Percentiles rank a stretch among this genome's conserved stretches.
Evolutionary conservation across 2,797 vertebrate genomes (phyloP).

Genomic region (Typhlichthys subterraneus): DNA sequence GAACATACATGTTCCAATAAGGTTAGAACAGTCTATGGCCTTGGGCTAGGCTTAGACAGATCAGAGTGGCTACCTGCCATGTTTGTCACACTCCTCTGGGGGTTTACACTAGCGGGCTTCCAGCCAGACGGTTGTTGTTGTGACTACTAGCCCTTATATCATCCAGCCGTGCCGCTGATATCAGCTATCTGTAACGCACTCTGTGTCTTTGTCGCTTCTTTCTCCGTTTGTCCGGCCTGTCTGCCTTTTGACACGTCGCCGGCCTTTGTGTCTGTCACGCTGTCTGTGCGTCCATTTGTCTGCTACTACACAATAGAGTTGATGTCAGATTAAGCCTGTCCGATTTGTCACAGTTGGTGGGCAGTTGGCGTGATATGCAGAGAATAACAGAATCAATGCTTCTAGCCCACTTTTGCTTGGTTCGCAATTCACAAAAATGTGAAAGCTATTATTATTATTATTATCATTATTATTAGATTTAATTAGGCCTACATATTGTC

Average conservation of each 20-base stretch:
- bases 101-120: background rate
- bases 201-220: constrained; percentile 2
- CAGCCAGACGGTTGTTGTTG: background rate
- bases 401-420: constrained; percentile 37
- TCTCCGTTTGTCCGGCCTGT: background rate
- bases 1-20: background rate
- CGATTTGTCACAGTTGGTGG: constrained; percentile 33
- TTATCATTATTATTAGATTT: too few species aligned
- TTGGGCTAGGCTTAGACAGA: background rate
- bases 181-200: constrained; percentile 9
- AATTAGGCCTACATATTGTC: too few species aligned
- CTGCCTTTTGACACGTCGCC: constrained; percentile 15
- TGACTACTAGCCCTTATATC: background rate
- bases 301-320: constrained; percentile 17
- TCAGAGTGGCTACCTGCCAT: constrained; percentile 18
- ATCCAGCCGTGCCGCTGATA: constrained; percentile 6
- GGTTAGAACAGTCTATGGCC: background rate
- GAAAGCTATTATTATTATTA: too few species aligned
- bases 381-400: constrained; percentile 36
- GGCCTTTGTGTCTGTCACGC: background rate
- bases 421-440: constrained; percentile 14
- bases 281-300: constrained; percentile 9
- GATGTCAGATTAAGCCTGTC: constrained; percentile 56
- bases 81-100: constrained; percentile 5
- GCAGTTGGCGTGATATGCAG: constrained; percentile 40